phyloP scores from a whole-genome alignment of 2,888 invertebrate species.

The Keiferia lycopersicella region DNA sequence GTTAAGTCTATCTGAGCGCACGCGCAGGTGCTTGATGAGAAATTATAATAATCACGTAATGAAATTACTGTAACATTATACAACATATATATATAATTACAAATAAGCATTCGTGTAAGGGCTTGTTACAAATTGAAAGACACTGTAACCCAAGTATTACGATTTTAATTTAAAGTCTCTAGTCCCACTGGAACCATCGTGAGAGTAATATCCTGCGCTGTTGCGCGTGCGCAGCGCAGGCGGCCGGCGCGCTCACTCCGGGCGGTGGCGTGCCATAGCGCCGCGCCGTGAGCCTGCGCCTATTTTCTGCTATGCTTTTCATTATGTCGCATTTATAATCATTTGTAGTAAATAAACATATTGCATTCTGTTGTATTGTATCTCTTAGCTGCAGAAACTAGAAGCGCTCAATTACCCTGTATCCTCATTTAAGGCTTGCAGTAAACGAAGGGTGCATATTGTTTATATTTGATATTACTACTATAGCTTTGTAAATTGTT shows the following conservation, averaged over 20 bases:
- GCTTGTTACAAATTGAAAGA: conserved; percentile 81
- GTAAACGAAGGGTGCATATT: conserved; percentile 82
- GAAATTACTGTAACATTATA: conserved; percentile 81
- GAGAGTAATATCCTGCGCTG: conserved; percentile 61
- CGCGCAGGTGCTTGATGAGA: conserved; percentile 70
- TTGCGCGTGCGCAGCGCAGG: conserved; percentile 39
- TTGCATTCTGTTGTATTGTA: conserved; percentile 77
- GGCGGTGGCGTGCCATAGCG: conserved; percentile 36
- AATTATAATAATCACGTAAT: conserved; percentile 79
- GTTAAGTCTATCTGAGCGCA: conserved; percentile 41
- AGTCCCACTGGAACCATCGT: conserved; percentile 84
- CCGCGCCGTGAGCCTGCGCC: conserved; percentile 26
- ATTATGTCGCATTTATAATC: conserved; percentile 74
- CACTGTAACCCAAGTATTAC: conserved; percentile 84
- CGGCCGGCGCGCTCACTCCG: conserved; percentile 33
- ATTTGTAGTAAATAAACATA: conserved; percentile 75
- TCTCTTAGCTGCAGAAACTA: conserved; percentile 75
- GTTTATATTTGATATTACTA: conserved; percentile 83
- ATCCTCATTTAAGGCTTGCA: conserved; percentile 80
- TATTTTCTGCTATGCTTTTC: conserved; percentile 73
- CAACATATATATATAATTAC: conserved; percentile 75
- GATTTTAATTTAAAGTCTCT: conserved; percentile 84
- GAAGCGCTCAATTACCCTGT: conserved; percentile 80
- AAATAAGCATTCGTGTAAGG: conserved; percentile 83
- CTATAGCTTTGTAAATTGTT: conserved; percentile 87